Evolutionary conservation across 2,113 vertebrate species (phyloP).

Genomic region (Anser brachyrhynchus): DNA sequence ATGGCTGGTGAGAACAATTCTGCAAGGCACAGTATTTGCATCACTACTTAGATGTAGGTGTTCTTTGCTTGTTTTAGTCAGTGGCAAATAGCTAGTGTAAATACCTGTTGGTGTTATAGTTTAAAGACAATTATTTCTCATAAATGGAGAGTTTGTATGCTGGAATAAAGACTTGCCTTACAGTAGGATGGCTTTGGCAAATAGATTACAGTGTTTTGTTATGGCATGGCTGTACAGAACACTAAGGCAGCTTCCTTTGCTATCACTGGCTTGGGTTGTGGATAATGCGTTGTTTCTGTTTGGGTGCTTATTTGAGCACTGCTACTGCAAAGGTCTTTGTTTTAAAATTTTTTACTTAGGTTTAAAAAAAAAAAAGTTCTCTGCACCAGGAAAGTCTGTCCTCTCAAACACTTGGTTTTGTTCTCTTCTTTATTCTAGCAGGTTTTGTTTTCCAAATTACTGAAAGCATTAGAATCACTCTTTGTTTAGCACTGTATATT

Average conservation of each 20-base stretch:
- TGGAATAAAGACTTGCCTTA: background rate
- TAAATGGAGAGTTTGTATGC: background rate
- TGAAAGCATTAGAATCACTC: background rate
- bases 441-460: background rate
- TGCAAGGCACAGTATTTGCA: background rate
- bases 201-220: background rate
- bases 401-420: background rate
- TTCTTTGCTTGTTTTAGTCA: background rate
- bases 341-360: background rate
- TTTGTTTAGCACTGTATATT: background rate
- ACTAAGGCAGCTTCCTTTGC: background rate
- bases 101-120: background rate
- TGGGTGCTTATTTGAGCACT: background rate
- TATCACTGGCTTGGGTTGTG: background rate
- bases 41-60: background rate
- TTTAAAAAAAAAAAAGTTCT: background rate
- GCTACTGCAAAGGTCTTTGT: background rate
- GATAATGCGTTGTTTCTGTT: background rate
- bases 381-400: background rate
- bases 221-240: background rate
- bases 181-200: background rate
- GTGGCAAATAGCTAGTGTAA: background rate
- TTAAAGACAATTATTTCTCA: background rate
- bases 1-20: background rate
- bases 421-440: background rate